Conservation (phyloP, 2,888 invertebrate species). For the Resseliella maxima region DNA sequence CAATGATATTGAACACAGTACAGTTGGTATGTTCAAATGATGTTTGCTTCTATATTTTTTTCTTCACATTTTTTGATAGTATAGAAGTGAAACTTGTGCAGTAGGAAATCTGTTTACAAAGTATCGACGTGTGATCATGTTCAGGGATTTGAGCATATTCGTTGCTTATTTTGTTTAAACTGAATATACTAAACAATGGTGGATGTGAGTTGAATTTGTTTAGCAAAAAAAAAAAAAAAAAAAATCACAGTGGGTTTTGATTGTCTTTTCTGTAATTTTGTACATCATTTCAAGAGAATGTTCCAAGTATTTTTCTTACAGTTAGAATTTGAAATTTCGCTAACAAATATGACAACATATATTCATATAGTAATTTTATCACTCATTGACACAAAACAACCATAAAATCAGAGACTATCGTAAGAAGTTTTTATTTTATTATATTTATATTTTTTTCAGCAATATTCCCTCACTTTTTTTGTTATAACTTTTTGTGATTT, state of each 20-base stretch:
- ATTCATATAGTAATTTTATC: background rate
- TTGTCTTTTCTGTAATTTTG: background rate
- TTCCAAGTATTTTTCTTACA: background rate
- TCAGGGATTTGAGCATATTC: conserved; percentile 4
- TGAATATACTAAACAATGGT: background rate
- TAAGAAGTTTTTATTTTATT: conserved; percentile 25
- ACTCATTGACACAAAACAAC: conserved; percentile 45
- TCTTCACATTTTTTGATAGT: background rate
- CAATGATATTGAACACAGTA: conserved; percentile 39
- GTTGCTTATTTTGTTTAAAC: background rate
- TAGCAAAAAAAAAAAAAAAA: background rate
- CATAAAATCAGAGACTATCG: conserved; percentile 25
- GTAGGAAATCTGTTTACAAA: conserved; percentile 6
- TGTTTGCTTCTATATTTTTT: conserved; percentile 10
- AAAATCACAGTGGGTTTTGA: background rate
- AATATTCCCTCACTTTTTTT: background rate
- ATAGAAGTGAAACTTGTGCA: conserved; percentile 4
- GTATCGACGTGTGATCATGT: conserved; percentile 53
- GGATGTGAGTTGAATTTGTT: background rate
- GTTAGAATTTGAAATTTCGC: background rate
- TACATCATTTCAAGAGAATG: background rate
- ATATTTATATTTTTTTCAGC: background rate
- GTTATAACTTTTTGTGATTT: background rate
- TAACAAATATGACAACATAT: background rate
- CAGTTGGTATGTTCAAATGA: background rate